Conservation (phyloP, 2,888 invertebrate genomes). For the Chironomus tentans region DNA sequence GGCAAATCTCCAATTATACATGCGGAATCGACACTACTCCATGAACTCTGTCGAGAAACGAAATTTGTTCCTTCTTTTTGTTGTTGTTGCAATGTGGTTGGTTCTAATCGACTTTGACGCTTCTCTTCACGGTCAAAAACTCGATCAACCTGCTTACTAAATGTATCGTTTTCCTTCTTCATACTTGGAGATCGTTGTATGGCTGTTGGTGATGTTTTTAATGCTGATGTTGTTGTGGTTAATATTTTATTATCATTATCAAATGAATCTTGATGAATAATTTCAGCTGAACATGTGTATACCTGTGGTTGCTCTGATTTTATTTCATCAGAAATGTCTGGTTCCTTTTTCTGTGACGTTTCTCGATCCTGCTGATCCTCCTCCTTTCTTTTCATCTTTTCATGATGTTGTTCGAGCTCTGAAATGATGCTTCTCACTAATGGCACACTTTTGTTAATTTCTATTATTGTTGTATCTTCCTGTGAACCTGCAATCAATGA, state of each 20-base stretch:
- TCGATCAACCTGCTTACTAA: conserved; percentile 49
- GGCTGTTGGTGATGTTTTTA: neutral
- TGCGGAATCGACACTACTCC: conserved; percentile 70
- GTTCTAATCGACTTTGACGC: conserved; percentile 32
- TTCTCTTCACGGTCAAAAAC: conserved; percentile 61
- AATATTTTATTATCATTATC: conserved; percentile 32
- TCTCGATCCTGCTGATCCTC: conserved; percentile 34
- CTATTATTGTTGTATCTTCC: conserved; percentile 31
- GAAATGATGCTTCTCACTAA: conserved; percentile 63
- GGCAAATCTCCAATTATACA: conserved; percentile 57
- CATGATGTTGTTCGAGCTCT: conserved; percentile 55
- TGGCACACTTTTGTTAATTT: conserved; percentile 38
- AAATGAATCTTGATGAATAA: conserved; percentile 39
- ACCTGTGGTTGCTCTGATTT: conserved; percentile 29
- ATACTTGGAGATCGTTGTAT: conserved; percentile 3
- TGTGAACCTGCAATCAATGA: conserved; percentile 29
- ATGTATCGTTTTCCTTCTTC: conserved; percentile 4
- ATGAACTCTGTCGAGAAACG: conserved; percentile 63
- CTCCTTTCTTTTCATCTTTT: conserved; percentile 37
- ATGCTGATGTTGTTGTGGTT: neutral
- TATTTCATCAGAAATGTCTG: conserved; percentile 44
- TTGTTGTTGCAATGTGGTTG: neutral
- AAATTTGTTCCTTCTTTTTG: neutral
- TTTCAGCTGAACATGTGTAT: conserved; percentile 29
- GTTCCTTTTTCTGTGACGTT: conserved; percentile 50